A percentile compares a stretch with the other conserved stretches of the same genome.
These are phyloP conservation scores for Microcebus griseorufus DNA, from an alignment of 2,113 vertebrate genomes.

Conservation along the genomic window DNA sequence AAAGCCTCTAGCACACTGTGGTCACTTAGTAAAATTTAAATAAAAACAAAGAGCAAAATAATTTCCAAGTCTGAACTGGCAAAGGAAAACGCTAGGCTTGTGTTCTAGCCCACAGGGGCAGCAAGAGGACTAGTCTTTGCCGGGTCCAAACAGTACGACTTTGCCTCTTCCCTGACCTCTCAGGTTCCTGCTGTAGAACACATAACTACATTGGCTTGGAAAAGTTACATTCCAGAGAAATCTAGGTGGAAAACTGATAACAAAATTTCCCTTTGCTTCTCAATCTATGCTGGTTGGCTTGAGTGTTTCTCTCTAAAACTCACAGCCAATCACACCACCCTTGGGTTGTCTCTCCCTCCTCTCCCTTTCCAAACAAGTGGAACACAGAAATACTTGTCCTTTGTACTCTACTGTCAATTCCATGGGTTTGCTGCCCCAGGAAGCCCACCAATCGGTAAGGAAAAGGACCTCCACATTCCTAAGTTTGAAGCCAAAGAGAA, in stretches of 20 bases:
- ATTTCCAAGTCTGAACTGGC: background rate
- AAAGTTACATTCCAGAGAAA: conserved; percentile 39
- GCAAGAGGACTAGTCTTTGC: background rate
- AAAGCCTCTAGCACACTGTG: background rate
- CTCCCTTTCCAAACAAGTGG: background rate
- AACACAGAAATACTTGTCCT: background rate
- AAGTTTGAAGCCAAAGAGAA: background rate
- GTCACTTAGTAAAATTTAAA: background rate
- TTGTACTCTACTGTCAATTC: background rate
- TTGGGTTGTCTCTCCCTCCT: background rate
- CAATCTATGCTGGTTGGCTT: background rate
- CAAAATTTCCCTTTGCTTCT: background rate
- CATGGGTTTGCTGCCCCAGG: background rate
- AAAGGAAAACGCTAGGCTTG: background rate
- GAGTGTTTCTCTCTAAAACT: background rate
- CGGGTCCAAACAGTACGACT: background rate
- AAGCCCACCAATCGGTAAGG: background rate
- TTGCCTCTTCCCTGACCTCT: background rate
- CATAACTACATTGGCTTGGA: background rate
- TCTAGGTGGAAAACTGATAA: background rate
- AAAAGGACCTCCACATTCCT: background rate
- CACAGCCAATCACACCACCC: background rate
- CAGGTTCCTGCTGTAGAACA: background rate
- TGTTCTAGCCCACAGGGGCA: background rate
- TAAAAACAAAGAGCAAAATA: background rate